Percentiles rank a stretch among this genome's conserved stretches.
Evolutionary conservation across 2,113 vertebrate genomes (phyloP).

Genomic region (Platycercus adscitus): DNA sequence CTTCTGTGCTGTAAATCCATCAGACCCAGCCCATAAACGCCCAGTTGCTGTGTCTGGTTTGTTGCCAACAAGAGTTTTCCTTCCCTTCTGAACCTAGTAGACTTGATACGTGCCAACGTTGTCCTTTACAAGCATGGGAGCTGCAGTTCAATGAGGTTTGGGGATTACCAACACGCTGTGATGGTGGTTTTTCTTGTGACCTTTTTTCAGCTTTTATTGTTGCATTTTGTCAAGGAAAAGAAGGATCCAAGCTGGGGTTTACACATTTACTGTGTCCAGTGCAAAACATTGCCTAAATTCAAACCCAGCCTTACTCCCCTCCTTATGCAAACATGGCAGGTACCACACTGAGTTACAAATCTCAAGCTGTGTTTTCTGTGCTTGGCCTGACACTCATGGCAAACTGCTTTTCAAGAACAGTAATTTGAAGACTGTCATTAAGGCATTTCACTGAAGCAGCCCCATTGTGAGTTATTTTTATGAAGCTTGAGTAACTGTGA

Average conservation of each 20-base stretch:
- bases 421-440: neutral
- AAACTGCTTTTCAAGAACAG: neutral
- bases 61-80: neutral
- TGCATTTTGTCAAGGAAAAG: neutral
- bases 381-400: neutral
- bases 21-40: neutral
- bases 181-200: neutral
- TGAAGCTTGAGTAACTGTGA: neutral
- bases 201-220: neutral
- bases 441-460: neutral
- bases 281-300: neutral
- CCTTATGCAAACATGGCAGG: neutral
- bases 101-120: neutral
- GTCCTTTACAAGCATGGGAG: neutral
- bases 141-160: neutral
- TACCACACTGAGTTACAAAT: neutral
- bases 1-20: neutral
- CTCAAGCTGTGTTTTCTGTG: neutral
- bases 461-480: neutral
- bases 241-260: neutral
- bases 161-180: neutral
- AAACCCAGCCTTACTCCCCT: neutral
- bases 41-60: neutral
- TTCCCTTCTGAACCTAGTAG: neutral
- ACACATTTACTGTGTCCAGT: neutral